Conservation (phyloP, 30 jellyfish, hydroid and myxozoan genomes). For the Aurelia sp. region DNA sequence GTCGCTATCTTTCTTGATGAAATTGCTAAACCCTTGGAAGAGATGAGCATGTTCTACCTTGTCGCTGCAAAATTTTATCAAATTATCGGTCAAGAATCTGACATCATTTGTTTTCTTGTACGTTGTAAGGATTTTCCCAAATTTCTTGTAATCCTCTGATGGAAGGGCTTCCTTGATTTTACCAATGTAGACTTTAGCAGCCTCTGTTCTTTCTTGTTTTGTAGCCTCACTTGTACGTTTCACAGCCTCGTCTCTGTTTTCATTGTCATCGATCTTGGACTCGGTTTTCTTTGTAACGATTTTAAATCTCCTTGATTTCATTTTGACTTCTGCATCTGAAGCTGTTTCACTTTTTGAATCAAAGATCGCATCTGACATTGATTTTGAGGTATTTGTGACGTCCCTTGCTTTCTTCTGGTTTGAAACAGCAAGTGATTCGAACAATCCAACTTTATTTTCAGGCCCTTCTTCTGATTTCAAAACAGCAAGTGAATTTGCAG, state of each 20-base stretch:
- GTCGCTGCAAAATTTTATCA: not conserved
- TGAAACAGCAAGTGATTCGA: slow-evolving; percentile 7
- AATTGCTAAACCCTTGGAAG: slow-evolving; percentile 61
- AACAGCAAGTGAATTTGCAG: slow-evolving; percentile 56
- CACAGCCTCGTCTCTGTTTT: too few relatives aligned
- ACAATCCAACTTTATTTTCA: slow-evolving; percentile 6
- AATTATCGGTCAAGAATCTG: slow-evolving; percentile 1
- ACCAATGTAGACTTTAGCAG: slow-evolving; percentile 19
- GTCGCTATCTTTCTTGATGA: slow-evolving; percentile 61
- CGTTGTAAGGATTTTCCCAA: slow-evolving; percentile 16
- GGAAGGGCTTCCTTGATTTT: not conserved
- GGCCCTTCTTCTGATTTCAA: slow-evolving; percentile 41
- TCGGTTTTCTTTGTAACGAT: too few relatives aligned
- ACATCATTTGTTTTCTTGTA: slow-evolving; percentile 46
- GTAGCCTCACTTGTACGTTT: too few relatives aligned
- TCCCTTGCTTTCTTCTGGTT: not conserved
- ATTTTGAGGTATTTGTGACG: too few relatives aligned
- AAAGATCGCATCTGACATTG: too few relatives aligned
- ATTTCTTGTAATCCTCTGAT: slow-evolving; percentile 33
- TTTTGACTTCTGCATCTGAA: too few relatives aligned
- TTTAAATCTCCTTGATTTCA: too few relatives aligned
- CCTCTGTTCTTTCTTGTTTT: not conserved
- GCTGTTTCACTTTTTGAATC: too few relatives aligned
- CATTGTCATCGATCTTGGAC: too few relatives aligned
- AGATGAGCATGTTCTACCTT: slow-evolving; percentile 25